Conservation (phyloP, 2,113 vertebrate genomes). For the Trogon surrucura region DNA sequence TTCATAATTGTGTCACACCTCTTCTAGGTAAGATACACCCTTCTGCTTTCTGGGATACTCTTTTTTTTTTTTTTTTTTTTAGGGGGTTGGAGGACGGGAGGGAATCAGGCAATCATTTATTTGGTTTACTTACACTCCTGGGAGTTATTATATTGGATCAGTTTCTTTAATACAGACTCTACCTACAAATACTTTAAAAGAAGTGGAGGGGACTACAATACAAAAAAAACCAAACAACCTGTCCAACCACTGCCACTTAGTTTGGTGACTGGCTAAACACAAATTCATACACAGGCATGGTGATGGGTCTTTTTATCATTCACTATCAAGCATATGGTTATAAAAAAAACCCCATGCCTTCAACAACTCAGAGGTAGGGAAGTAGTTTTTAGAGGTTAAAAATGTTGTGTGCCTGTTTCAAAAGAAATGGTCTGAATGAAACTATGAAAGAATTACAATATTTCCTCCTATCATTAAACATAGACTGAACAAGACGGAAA, state of each 20-base stretch:
- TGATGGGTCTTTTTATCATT: background rate
- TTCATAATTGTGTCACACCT: background rate
- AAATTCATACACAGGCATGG: background rate
- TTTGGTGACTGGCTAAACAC: background rate
- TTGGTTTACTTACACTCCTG: background rate
- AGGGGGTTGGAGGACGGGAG: accelerated
- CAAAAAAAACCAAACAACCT: background rate
- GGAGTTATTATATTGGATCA: background rate
- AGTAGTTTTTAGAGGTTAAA: background rate
- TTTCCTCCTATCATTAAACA: background rate
- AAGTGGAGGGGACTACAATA: background rate
- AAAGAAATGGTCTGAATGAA: background rate
- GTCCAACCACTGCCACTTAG: background rate
- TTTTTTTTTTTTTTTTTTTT: background rate
- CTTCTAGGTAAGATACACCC: background rate
- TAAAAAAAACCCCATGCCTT: background rate
- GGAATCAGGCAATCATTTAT: background rate
- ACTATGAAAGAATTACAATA: background rate
- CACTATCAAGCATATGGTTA: background rate
- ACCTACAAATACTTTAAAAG: background rate
- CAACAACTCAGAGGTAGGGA: background rate
- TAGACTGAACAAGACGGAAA: background rate
- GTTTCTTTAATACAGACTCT: background rate
- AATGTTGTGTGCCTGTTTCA: background rate
- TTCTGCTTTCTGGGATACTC: background rate